phyloP scores from a whole-genome alignment of 1,140 invertebrate genomes.

The Nephila pilipes region DNA sequence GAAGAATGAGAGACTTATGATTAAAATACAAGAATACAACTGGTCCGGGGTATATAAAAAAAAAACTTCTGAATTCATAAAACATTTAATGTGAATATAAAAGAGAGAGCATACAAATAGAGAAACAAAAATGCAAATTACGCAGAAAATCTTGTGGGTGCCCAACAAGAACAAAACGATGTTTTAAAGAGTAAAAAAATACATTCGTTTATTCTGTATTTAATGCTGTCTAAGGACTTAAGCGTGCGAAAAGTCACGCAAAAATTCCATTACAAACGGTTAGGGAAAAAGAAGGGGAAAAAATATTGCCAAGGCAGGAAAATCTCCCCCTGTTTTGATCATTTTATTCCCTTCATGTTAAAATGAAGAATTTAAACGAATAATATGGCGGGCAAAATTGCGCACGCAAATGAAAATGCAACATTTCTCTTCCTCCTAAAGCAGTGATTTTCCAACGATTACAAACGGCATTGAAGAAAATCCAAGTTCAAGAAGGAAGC shows the following conservation, averaged over 20 bases:
- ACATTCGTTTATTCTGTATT: constrained; percentile 70
- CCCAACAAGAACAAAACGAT: constrained; percentile 37
- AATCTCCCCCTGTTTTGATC: constrained; percentile 65
- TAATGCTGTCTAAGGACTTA: constrained; percentile 74
- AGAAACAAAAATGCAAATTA: constrained; percentile 71
- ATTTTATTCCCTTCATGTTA: constrained; percentile 66
- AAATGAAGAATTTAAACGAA: constrained; percentile 75
- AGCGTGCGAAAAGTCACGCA: constrained; percentile 72
- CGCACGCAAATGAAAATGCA: constrained; percentile 63
- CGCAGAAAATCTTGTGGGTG: neutral
- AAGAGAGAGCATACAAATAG: constrained; percentile 36
- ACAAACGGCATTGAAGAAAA: neutral
- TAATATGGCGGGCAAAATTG: constrained; percentile 56
- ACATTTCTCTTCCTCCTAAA: constrained; percentile 21
- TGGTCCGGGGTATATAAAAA: neutral
- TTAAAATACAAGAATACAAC: constrained; percentile 17
- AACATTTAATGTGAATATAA: constrained; percentile 61
- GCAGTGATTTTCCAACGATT: constrained; percentile 18
- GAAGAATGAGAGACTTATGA: neutral
- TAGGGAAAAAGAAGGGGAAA: constrained; percentile 38
- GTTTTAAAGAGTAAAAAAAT: constrained; percentile 54
- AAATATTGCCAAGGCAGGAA: constrained; percentile 9
- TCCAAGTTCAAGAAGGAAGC: too few species aligned
- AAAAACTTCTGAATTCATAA: constrained; percentile 41
- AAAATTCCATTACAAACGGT: constrained; percentile 72